These are phyloP conservation scores for Galeruca laticollis DNA, from an alignment of 2,888 invertebrate species.

Conservation along the genomic window DNA sequence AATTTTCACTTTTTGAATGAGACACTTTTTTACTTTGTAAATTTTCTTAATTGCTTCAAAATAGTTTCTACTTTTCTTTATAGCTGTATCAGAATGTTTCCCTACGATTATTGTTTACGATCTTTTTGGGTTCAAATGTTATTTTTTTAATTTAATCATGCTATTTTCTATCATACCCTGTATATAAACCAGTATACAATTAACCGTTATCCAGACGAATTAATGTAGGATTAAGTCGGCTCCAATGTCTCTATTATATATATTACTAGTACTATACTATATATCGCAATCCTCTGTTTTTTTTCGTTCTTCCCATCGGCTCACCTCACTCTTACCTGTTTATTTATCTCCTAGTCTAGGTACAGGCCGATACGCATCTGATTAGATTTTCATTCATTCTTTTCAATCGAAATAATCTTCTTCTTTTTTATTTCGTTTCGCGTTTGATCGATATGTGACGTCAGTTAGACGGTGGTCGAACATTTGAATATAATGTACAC, in stretches of 20 bases:
- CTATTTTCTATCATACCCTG: not conserved
- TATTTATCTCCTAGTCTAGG: constrained; percentile 14
- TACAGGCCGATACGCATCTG: constrained; percentile 2
- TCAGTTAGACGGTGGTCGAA: constrained; percentile 62
- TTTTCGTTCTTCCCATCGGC: not conserved
- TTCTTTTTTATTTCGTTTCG: constrained; percentile 45
- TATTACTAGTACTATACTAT: too few relatives aligned
- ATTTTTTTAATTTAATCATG: too few relatives aligned
- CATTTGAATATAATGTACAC: constrained; percentile 64
- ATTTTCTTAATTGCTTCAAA: too few relatives aligned
- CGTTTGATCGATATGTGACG: constrained; percentile 63
- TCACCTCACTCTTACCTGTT: not conserved
- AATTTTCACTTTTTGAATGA: too few relatives aligned
- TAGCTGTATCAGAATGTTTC: too few relatives aligned
- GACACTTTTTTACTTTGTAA: too few relatives aligned
- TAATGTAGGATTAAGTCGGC: not conserved
- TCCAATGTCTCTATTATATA: not conserved
- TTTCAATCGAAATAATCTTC: constrained; percentile 46
- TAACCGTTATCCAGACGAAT: not conserved
- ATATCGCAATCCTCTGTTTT: not conserved
- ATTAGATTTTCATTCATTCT: constrained; percentile 21
- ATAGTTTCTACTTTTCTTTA: too few relatives aligned
- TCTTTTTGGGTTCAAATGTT: too few relatives aligned
- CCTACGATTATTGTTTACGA: too few relatives aligned
- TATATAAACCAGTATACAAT: not conserved